Percentiles rank a stretch among this genome's conserved stretches.
phyloP scores from a whole-genome alignment of 2,113 vertebrate species.

The Alligator sinensis region DNA sequence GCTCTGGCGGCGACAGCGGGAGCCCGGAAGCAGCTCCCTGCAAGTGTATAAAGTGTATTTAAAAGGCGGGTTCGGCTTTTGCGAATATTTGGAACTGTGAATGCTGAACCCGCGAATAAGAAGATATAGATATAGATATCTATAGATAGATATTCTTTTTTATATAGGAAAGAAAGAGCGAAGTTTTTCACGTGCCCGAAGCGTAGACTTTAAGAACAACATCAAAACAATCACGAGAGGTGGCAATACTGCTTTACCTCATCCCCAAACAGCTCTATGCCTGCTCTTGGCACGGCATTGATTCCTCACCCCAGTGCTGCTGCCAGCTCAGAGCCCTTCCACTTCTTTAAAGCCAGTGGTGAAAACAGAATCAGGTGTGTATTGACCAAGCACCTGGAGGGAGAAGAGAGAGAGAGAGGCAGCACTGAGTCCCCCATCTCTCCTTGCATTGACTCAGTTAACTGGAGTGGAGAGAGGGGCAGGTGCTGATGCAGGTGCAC shows the following conservation, averaged over 20 bases:
- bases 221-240: too few relatives aligned
- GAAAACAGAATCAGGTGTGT: background rate
- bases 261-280: background rate
- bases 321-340: background rate
- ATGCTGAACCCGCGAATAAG: too few relatives aligned
- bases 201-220: too few relatives aligned
- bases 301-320: background rate
- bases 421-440: background rate
- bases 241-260: background rate
- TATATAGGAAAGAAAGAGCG: too few relatives aligned
- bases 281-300: background rate
- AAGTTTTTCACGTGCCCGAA: too few relatives aligned
- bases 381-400: conserved; percentile 13
- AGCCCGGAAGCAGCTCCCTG: too few relatives aligned
- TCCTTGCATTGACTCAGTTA: conserved; percentile 18
- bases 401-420: background rate
- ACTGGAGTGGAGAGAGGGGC: background rate
- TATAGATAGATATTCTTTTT: too few relatives aligned
- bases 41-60: too few relatives aligned
- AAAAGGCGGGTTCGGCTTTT: too few relatives aligned
- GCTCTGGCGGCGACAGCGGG: too few relatives aligned
- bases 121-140: too few relatives aligned
- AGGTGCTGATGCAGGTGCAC: background rate
- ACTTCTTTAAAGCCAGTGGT: background rate
- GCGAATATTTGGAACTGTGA: too few relatives aligned